Evolutionary conservation across 2,888 invertebrate species (phyloP), one percentile per base, ranked within the genome.

Genomic region (Cremastobaeus sp.): DNA sequence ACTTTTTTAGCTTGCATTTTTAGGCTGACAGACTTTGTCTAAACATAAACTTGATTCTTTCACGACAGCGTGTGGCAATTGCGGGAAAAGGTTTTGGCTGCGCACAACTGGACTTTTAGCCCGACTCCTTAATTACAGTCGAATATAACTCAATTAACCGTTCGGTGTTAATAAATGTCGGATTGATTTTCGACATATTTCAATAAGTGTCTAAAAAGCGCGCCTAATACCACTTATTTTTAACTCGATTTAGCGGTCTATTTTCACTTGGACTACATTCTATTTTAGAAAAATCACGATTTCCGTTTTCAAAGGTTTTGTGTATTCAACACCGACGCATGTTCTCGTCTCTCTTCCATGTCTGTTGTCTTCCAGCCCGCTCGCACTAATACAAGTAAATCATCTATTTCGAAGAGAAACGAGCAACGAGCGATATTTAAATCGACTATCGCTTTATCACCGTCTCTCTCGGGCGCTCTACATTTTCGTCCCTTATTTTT

Each of bases 261-360:
- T 60, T 60, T 60, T 21, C 60, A 60, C 18, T 9, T 37, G 60
- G 18, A 48, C 47, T 48, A 48, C 30, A 60, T 60, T 60, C 60
- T 60, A 60, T 60, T 60, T 60, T 48, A 18, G 60, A 60, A 28
- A 37, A 60, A 48, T 60, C 34, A 57, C 45, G 45, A 45, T 48
- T 37, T 14, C 25, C 45, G 57, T 25, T 11, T 34, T 20, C 34
- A 59, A 41, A 41, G 55, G 41, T 15, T 20, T 17, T 6, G 30
- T 41, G 37, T 32, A 55, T 32, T 21, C 14, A n/a, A 32, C 3
- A 11, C 34, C 20, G 14, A 3, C 1, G 12, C 12, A 3, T 57
- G 35, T 34, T 45, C 45, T 35, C 20, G 45, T 57, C 39, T 48
- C 28, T 59, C 9, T 25, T 9, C 41, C 2, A 0, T 18, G 3